Evolutionary conservation across 2,113 vertebrate species (phyloP).

Genomic region (Pantherophis guttatus): DNA sequence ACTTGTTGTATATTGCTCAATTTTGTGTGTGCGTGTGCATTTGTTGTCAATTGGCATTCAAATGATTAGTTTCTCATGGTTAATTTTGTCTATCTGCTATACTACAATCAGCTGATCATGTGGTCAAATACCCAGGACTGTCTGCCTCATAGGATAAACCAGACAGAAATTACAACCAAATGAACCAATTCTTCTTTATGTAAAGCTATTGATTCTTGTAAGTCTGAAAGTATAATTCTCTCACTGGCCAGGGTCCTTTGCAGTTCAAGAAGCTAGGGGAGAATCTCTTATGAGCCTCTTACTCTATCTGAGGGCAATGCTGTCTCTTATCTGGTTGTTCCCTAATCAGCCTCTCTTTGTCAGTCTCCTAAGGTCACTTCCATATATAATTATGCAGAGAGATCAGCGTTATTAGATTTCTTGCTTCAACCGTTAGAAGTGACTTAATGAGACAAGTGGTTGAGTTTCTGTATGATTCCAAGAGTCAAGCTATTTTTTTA

Average conservation of each 20-base stretch:
- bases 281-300: too few relatives aligned
- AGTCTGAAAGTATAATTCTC: neutral
- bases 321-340: too few relatives aligned
- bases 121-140: neutral
- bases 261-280: neutral
- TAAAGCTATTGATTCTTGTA: neutral
- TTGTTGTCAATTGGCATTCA: neutral
- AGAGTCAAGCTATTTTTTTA: neutral
- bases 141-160: neutral
- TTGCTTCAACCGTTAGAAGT: neutral
- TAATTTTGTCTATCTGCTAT: neutral
- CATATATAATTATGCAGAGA: neutral
- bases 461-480: neutral
- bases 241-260: too few relatives aligned
- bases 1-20: neutral
- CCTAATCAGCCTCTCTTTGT: too few relatives aligned
- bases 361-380: neutral
- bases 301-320: too few relatives aligned
- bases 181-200: neutral
- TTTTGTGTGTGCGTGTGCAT: neutral
- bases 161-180: neutral
- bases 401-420: neutral
- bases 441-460: neutral
- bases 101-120: neutral
- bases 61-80: neutral